phyloP scores from a whole-genome alignment of 2,113 vertebrate genomes.

The Brachypteracias leptosomus region DNA sequence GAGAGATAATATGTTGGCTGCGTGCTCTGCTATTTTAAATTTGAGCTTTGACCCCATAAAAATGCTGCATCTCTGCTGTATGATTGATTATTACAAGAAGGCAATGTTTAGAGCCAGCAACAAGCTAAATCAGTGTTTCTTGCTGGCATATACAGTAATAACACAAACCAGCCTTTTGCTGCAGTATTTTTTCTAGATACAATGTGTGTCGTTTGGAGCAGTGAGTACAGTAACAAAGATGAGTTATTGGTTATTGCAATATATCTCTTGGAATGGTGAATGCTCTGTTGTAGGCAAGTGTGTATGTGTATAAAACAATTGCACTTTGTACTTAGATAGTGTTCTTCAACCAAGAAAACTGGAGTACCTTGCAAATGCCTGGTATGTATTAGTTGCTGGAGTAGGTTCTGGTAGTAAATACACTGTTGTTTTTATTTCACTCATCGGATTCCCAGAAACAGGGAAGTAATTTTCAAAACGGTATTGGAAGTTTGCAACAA shows the following conservation, averaged over 20 bases:
- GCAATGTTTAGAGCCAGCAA: background rate
- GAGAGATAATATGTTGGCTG: background rate
- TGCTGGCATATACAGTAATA: background rate
- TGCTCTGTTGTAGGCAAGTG: background rate
- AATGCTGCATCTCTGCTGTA: background rate
- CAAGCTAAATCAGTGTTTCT: background rate
- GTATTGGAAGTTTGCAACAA: background rate
- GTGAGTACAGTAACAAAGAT: background rate
- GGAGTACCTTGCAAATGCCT: background rate
- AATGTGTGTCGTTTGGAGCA: background rate
- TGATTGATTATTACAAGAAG: background rate
- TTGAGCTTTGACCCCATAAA: background rate
- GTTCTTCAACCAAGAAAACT: background rate
- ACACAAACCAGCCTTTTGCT: background rate
- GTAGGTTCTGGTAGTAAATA: background rate
- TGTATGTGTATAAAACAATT: background rate
- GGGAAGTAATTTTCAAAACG: background rate
- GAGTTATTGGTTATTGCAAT: background rate
- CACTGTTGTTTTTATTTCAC: background rate
- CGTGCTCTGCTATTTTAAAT: background rate
- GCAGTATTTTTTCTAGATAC: background rate
- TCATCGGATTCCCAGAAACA: background rate
- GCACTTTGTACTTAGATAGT: background rate
- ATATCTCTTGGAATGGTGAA: background rate
- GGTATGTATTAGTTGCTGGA: background rate